Evolutionary conservation across 2,797 vertebrate species (phyloP).

Genomic region (Loriculus beryllinus): DNA sequence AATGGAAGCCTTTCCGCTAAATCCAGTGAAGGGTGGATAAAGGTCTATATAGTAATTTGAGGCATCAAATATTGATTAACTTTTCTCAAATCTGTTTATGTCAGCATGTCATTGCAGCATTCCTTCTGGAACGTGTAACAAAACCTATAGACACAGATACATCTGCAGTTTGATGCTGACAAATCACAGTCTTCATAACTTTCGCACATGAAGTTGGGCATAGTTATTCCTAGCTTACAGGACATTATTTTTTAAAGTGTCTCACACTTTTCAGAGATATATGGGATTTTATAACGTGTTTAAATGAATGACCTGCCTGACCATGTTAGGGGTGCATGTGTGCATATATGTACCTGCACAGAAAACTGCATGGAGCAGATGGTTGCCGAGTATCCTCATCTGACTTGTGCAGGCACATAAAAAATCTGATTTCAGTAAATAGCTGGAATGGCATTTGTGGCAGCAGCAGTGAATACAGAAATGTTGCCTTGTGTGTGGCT

Average conservation of each 20-base stretch:
- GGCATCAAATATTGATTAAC: not conserved
- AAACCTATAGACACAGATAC: not conserved
- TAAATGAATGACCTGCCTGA: not conserved
- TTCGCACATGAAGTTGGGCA: not conserved
- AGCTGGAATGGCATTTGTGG: not conserved
- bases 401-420: not conserved
- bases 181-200: not conserved
- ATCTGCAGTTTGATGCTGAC: not conserved
- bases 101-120: not conserved
- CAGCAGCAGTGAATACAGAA: not conserved
- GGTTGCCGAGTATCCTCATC: not conserved
- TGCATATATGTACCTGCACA: accelerated
- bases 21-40: not conserved
- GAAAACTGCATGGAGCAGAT: not conserved
- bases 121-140: not conserved
- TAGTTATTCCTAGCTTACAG: not conserved
- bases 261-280: not conserved
- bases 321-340: not conserved
- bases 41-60: not conserved
- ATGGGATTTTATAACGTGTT: not conserved
- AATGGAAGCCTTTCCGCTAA: not conserved
- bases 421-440: not conserved
- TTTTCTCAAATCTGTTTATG: not conserved
- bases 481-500: accelerated
- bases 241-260: not conserved